These are phyloP conservation scores for Lepidothrix coronata DNA, from an alignment of 2,113 vertebrate species.

Conservation along the genomic window DNA sequence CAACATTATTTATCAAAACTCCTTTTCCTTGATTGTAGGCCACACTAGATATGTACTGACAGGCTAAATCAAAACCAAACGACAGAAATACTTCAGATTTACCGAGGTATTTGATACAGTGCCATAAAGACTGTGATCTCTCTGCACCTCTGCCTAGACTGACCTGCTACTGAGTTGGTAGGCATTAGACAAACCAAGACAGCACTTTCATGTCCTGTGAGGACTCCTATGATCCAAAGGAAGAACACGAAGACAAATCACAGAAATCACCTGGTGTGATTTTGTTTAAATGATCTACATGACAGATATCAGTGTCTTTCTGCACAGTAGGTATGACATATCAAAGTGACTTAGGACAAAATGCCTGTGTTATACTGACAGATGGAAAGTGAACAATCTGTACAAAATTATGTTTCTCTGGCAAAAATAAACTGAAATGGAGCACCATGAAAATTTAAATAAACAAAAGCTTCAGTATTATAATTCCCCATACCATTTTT, in stretches of 20 bases:
- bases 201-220: not conserved
- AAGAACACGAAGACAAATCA: not conserved
- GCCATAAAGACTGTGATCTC: not conserved
- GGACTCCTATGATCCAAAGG: not conserved
- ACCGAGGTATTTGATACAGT: not conserved
- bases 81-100: not conserved
- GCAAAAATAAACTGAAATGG: constrained; percentile 13
- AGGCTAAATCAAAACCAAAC: not conserved
- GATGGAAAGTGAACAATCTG: not conserved
- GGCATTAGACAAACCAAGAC: not conserved
- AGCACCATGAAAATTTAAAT: constrained; percentile 40
- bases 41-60: not conserved
- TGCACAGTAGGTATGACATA: not conserved
- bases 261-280: not conserved
- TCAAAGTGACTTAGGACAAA: constrained; percentile 1
- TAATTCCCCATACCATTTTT: not conserved
- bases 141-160: not conserved
- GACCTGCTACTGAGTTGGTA: not conserved
- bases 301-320: not conserved
- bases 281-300: not conserved
- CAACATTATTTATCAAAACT: not conserved
- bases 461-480: constrained; percentile 14
- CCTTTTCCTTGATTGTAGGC: not conserved
- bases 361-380: not conserved
- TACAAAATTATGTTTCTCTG: not conserved